Evolutionary conservation across 64 coral and sea anemone species (phyloP).

Genomic region (Montipora efflorescens): DNA sequence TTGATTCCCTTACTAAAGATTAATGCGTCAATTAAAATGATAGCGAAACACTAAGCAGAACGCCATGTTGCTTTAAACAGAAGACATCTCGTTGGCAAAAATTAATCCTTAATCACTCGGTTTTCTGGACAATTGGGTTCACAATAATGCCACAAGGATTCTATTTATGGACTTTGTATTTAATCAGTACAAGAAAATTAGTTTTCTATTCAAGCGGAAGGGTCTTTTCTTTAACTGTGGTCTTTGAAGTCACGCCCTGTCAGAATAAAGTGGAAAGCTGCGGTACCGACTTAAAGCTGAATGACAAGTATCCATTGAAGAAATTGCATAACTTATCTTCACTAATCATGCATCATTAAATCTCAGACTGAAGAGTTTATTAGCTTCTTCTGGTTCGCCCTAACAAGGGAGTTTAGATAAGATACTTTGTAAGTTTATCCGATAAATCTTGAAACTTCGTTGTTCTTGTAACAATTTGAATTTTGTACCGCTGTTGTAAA

Average conservation of each 20-base stretch:
- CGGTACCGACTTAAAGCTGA: neutral
- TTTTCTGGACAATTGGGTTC: neutral
- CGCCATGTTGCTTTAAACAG: neutral
- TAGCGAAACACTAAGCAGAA: conserved; percentile 26
- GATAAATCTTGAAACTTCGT: neutral
- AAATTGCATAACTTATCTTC: conserved; percentile 29
- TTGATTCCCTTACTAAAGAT: neutral
- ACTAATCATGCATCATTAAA: conserved; percentile 6
- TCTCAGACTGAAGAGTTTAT: conserved; percentile 9
- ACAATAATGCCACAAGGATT: conserved; percentile 8
- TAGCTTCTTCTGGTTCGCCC: neutral
- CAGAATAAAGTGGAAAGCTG: conserved; percentile 20
- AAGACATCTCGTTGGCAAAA: neutral
- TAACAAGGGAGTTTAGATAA: neutral
- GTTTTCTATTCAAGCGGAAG: conserved; percentile 51
- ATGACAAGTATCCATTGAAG: conserved; percentile 1
- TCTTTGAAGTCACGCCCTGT: conserved; percentile 56
- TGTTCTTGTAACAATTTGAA: neutral
- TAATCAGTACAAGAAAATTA: conserved; percentile 30
- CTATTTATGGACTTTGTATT: conserved; percentile 9
- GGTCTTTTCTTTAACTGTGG: conserved; percentile 26
- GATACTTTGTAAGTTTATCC: neutral
- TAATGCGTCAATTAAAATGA: conserved; percentile 34
- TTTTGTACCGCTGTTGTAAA: too few relatives aligned
- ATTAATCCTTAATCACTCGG: neutral